Conservation (phyloP, 1,140 invertebrate genomes). For the Whitmania pigra region DNA sequence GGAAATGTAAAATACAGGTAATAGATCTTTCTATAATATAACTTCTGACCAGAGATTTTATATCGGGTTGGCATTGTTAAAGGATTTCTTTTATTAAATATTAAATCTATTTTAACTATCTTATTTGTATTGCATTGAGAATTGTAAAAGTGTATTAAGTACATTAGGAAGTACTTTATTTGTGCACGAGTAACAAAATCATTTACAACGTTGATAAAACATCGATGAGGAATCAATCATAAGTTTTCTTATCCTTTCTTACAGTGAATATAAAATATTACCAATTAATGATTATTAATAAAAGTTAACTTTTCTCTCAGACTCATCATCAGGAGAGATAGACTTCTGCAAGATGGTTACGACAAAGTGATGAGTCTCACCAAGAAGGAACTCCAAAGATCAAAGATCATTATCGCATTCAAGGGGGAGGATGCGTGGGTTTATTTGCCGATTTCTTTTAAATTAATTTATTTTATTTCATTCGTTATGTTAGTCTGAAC, state of each 20-base stretch:
- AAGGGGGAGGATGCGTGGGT: constrained; percentile 77
- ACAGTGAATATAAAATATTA: too few relatives aligned
- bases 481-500: not conserved
- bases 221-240: not conserved
- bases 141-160: not conserved
- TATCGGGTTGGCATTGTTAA: too few relatives aligned
- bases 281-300: not conserved
- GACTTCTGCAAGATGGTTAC: constrained; percentile 87
- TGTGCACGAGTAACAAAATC: too few relatives aligned
- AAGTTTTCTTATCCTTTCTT: too few relatives aligned
- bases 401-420: constrained; percentile 84
- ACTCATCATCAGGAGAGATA: constrained; percentile 77
- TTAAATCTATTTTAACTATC: too few relatives aligned
- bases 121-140: too few relatives aligned
- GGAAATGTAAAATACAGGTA: constrained; percentile 82
- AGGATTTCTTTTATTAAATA: too few relatives aligned
- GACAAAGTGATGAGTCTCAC: constrained; percentile 88
- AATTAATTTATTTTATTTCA: too few relatives aligned
- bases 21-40: constrained; percentile 49
- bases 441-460: not conserved
- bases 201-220: too few relatives aligned
- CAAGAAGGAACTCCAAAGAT: constrained; percentile 87
- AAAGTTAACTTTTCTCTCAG: constrained; percentile 47
- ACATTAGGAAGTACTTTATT: not conserved
- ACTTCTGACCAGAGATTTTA: too few relatives aligned